Evolutionary conservation across 2,113 vertebrate species (phyloP).

Genomic region (Clarias gariepinus): DNA sequence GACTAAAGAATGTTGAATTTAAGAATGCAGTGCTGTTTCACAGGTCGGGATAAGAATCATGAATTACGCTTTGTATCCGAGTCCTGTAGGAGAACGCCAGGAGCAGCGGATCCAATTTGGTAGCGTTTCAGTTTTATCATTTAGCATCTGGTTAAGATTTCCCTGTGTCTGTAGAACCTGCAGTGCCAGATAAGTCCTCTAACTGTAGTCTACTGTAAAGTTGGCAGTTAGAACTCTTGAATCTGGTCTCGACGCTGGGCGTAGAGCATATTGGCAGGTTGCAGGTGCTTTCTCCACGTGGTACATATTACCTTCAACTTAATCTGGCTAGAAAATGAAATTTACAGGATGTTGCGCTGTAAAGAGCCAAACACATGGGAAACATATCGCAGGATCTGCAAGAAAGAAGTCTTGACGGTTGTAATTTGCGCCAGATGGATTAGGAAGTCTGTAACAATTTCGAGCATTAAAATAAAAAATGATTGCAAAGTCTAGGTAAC

Average conservation of each 20-base stretch:
- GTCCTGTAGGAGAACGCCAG: background rate
- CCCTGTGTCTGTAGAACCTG: background rate
- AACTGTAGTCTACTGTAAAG: background rate
- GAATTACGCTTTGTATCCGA: background rate
- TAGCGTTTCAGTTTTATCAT: background rate
- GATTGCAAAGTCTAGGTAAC: background rate
- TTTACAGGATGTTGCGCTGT: background rate
- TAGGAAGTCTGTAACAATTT: background rate
- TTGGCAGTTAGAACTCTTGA: background rate
- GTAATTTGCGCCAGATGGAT: background rate
- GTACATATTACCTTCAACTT: conserved; percentile 2
- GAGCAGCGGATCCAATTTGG: background rate
- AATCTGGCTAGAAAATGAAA: background rate
- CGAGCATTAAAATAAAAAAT: background rate
- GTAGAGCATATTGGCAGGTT: background rate
- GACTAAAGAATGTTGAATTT: background rate
- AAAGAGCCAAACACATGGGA: conserved; percentile 6
- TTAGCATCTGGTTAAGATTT: background rate
- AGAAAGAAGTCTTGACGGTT: background rate
- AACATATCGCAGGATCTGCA: background rate
- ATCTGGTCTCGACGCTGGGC: background rate
- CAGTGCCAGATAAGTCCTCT: background rate
- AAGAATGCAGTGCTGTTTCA: background rate
- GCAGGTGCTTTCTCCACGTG: background rate
- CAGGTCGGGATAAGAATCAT: background rate